Base-by-base conservation (phyloP, 2,113 vertebrate species). In the Boleophthalmus pectinirostris region DNA sequence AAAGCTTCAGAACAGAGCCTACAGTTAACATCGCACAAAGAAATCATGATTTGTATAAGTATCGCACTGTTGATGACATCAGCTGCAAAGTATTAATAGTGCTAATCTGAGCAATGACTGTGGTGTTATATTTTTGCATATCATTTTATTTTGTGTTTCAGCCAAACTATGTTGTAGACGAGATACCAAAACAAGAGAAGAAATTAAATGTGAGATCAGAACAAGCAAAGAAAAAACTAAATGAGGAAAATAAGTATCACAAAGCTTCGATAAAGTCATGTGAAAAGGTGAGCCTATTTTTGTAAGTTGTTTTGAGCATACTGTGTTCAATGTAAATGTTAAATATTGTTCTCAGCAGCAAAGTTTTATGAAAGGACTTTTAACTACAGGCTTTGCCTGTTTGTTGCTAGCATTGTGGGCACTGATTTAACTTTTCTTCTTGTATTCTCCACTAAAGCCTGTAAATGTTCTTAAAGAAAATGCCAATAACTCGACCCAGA, bases 401-500 rank as follows among this genome's bases (percentile, higher is more conserved):
- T 15, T 14, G 12, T 33, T 57, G 51, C 3, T 23, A 15, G 10
- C 43, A 51, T 60, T 70, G 9, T 66, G 35, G 16, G 16, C 15
- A 16, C 51, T 45, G 29, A 4, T 43, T 29, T 38, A 25, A 38
- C 29, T 45, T 72, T 72, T 10, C 4, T 68, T 21, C 2, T 64
- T 71, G 56, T 38, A 13, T 58, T 73, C 66, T 81, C 33, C 79
- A 63, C 51, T 74, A 67, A 74, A 21, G 18, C 60, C 58, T 54
- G 38, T 68, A 35, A 73, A 74, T 58, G 35, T 25, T 75, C 15
- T 18, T 66, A 23, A 68, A 18, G 60, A 78, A 71, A 71, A 68
- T 57, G 69, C 54, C 0, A 45, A 47, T 3, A 82, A 81, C 69
- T 54, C 61, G 16, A 84, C 74, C 3, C 80, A 70, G 54, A 83